Base-by-base conservation (phyloP, 37 sponge, comb jelly and placozoan genomes). In the Bolinopsis microptera region DNA sequence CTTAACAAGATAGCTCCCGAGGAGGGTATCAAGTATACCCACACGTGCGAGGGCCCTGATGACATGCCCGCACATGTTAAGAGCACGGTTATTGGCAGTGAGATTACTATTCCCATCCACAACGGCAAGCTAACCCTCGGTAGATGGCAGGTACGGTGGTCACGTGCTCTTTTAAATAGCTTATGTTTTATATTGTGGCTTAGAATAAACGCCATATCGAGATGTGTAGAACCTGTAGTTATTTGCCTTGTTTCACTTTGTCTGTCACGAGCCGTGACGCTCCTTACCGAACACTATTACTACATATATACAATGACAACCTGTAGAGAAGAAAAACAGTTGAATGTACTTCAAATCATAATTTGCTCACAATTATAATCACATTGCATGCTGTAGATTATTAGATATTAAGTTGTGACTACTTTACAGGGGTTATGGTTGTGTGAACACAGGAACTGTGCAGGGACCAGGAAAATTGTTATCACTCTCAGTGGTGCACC, bases 21-120 rank as follows among this genome's bases (percentile, higher is more conserved):
- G 26, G 90, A 39, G 24, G 67, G 67, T 39, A 38, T 86, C 24
- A 41, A 23, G 25, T 86, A 86, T 33, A 40, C 90, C 26, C 90
- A 86, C 90, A 86, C 90, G 0, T 86, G 90, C 23, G 90, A 86
- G 67, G 90, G 90, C 31, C 90, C 90, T 40, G 90, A 86, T 38
- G 90, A 86, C 90, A 86, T 86, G 90, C 90, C 90, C 27, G 90
- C 90, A 25, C 90, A 86, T 39, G 90, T 86, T 0, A 86, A 86
- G 90, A 86, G 90, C 67, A 86, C 90, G n/a, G n/a, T 86, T 8
- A 86, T 86, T 24, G 90, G 90, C 16, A 86, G 90, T 38, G 90
- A 86, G 61, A 35, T 86, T 18, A 86, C 90, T 24, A 86, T 86
- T 3, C 90, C 90, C 48, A 86, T 86, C 32, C 90, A 86, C 67